Evolutionary conservation across 2,797 vertebrate genomes (phyloP).

Genomic region (Argya squamiceps): DNA sequence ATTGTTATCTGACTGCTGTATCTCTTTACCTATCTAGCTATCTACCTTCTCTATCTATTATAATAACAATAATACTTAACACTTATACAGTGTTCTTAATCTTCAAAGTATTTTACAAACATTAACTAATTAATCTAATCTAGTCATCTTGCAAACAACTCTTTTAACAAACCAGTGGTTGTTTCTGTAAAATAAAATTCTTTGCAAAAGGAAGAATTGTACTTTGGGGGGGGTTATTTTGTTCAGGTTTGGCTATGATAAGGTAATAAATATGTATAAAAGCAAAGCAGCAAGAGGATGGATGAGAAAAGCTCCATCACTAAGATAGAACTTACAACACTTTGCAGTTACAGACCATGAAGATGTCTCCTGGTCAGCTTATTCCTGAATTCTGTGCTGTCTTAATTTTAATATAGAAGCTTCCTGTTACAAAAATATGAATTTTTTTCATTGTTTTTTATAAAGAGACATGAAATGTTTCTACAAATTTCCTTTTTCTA

Average conservation of each 20-base stretch:
- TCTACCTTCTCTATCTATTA: slow-evolving; percentile 72
- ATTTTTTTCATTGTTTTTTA: rapidly evolving
- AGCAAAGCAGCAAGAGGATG: neutral
- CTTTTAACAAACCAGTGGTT: slow-evolving; percentile 40
- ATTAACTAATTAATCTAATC: slow-evolving; percentile 73
- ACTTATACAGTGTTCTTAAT: slow-evolving; percentile 70
- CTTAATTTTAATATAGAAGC: neutral
- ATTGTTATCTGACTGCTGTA: slow-evolving; percentile 68
- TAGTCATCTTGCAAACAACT: slow-evolving; percentile 64
- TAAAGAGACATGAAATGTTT: neutral
- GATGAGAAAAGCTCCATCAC: neutral
- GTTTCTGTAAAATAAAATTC: slow-evolving; percentile 43
- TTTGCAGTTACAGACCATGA: neutral
- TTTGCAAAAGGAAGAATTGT: neutral
- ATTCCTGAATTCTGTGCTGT: neutral
- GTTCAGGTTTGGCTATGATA: slow-evolving; percentile 12
- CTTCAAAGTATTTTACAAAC: slow-evolving; percentile 71
- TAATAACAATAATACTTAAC: slow-evolving; percentile 71
- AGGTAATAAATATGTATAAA: slow-evolving; percentile 49
- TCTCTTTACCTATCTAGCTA: slow-evolving; percentile 73
- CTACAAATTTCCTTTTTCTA: neutral
- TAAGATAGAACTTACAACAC: neutral
- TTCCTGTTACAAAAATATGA: neutral
- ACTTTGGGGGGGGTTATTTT: neutral
- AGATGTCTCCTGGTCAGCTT: neutral